These are phyloP conservation scores for Ochotona curzoniae DNA, from an alignment of 2,113 vertebrate genomes.

Conservation along the genomic window DNA sequence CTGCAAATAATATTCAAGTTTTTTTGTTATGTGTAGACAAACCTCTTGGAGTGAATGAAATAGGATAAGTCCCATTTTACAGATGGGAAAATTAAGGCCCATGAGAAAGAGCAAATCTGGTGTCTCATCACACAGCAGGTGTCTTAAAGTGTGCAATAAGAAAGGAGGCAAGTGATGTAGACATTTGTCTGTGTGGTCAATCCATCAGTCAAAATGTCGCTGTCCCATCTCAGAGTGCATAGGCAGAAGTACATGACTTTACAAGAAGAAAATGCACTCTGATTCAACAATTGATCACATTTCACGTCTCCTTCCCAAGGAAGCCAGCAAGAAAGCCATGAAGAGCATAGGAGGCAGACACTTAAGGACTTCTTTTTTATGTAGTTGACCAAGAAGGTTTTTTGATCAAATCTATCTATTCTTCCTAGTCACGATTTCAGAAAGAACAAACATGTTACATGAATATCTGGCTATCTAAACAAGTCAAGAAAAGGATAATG, in stretches of 20 bases:
- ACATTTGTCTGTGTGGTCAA: no score
- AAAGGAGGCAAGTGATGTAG: background rate
- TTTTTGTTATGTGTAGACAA: background rate
- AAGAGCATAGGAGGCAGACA: background rate
- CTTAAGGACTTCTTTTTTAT: background rate
- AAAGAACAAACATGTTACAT: background rate
- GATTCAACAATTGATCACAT: background rate
- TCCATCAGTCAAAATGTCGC: no score
- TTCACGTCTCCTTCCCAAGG: background rate
- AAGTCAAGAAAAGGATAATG: background rate
- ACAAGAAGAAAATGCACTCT: background rate
- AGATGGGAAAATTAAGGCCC: conserved; percentile 50
- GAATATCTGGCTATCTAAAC: background rate
- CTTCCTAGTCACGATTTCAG: background rate
- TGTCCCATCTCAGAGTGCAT: background rate
- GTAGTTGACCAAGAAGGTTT: background rate
- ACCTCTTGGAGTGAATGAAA: background rate
- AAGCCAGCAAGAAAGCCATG: background rate
- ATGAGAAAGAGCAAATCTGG: background rate
- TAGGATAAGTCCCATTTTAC: conserved; percentile 42
- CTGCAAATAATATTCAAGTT: background rate
- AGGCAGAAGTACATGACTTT: no score
- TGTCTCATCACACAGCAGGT: background rate
- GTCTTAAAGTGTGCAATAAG: background rate
- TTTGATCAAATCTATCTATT: background rate